These are phyloP conservation scores for Harpagus bidentatus DNA, from an alignment of 2,113 vertebrate species.

Conservation along the genomic window DNA sequence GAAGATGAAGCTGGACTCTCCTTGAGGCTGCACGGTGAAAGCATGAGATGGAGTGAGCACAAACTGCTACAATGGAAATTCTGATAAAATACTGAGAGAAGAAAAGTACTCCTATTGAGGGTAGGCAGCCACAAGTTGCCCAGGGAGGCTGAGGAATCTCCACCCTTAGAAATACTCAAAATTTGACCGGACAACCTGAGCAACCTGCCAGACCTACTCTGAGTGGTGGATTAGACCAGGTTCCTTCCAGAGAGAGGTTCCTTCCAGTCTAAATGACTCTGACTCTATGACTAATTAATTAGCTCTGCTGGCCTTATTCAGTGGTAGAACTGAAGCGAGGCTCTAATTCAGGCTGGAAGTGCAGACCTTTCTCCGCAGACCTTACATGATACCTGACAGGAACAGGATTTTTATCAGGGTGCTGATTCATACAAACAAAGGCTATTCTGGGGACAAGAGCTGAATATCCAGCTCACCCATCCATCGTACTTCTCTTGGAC, in stretches of 20 bases:
- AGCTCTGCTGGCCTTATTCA: neutral
- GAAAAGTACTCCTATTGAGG: neutral
- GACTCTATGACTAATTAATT: neutral
- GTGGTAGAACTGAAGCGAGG: neutral
- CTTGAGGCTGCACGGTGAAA: neutral
- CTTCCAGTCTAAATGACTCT: neutral
- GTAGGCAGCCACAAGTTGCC: neutral
- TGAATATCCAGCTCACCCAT: neutral
- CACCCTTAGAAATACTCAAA: neutral
- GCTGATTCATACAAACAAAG: neutral
- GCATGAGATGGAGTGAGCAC: neutral
- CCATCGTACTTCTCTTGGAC: neutral
- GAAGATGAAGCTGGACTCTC: neutral
- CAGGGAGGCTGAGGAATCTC: neutral
- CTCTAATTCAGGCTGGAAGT: neutral
- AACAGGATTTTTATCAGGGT: neutral
- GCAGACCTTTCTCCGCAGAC: neutral
- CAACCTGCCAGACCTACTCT: neutral
- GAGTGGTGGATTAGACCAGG: neutral
- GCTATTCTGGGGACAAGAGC: neutral
- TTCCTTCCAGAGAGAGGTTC: neutral
- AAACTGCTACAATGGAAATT: neutral
- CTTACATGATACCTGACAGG: neutral
- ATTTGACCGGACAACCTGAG: accelerated
- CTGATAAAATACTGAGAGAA: neutral